phyloP scores from a whole-genome alignment of 2,113 vertebrate genomes.

The Scytalopus superciliaris region DNA sequence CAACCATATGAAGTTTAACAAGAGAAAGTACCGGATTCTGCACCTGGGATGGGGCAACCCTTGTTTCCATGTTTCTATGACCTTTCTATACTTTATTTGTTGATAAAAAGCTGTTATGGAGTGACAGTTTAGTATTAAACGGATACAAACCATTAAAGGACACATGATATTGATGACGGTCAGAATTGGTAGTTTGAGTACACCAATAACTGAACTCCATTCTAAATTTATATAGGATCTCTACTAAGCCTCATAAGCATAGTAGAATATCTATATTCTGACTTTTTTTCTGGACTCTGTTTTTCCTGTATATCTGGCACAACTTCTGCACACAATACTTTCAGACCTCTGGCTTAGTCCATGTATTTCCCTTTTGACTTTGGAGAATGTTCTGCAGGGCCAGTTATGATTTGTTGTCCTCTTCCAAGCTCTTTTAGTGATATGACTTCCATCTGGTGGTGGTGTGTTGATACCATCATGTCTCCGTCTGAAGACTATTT shows the following conservation, averaged over 20 bases:
- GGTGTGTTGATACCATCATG: neutral
- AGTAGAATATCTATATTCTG: neutral
- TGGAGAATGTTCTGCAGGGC: neutral
- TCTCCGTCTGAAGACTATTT: neutral
- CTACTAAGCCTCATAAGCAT: neutral
- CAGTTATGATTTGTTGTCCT: neutral
- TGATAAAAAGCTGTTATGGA: neutral
- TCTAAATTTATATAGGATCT: neutral
- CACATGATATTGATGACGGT: neutral
- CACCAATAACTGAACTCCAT: neutral
- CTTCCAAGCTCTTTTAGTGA: neutral
- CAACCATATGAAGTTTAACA: neutral
- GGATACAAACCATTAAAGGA: neutral
- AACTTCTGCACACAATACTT: neutral
- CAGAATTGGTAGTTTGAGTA: neutral
- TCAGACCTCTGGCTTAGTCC: neutral
- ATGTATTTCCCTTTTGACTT: neutral
- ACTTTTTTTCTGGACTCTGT: neutral
- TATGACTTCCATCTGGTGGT: neutral
- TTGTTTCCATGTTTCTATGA: neutral
- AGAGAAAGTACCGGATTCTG: neutral
- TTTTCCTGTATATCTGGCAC: neutral
- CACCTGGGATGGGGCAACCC: too few species aligned
- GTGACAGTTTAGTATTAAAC: neutral
- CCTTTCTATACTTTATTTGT: constrained; percentile 3